Conservation (phyloP, 2,113 vertebrate species). For the Pygoscelis antarcticus region DNA sequence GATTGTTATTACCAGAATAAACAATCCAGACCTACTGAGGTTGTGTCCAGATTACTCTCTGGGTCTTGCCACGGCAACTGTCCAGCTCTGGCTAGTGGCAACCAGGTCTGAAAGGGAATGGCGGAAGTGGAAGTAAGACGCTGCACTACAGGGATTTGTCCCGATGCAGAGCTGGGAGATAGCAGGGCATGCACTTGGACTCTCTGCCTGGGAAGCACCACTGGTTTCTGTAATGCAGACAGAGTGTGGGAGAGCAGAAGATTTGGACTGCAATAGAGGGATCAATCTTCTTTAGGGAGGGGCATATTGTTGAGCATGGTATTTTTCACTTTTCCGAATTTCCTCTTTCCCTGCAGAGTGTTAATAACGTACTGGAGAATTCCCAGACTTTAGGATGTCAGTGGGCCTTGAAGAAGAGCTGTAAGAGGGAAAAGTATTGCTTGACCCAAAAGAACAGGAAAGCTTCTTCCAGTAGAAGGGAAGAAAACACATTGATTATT, state of each 20-base stretch:
- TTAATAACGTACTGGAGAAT: background rate
- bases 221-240: background rate
- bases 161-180: rapidly evolving
- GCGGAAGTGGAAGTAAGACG: background rate
- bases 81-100: background rate
- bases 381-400: background rate
- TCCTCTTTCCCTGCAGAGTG: background rate
- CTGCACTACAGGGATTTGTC: background rate
- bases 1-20: background rate
- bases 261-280: background rate
- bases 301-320: background rate
- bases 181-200: background rate
- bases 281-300: background rate
- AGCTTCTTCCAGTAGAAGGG: background rate
- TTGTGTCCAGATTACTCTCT: background rate
- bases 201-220: background rate
- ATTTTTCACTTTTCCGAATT: background rate
- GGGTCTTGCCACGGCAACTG: background rate
- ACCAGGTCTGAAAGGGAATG: background rate
- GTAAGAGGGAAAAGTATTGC: background rate
- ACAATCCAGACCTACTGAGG: background rate
- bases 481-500: background rate
- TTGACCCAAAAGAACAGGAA: background rate
- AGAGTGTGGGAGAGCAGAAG: background rate
- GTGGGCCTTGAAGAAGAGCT: background rate